A percentile compares a stretch with the other conserved stretches of the same genome.
phyloP scores from a whole-genome alignment of 2,888 invertebrate genomes.

The Caenorhabditis sp. region DNA sequence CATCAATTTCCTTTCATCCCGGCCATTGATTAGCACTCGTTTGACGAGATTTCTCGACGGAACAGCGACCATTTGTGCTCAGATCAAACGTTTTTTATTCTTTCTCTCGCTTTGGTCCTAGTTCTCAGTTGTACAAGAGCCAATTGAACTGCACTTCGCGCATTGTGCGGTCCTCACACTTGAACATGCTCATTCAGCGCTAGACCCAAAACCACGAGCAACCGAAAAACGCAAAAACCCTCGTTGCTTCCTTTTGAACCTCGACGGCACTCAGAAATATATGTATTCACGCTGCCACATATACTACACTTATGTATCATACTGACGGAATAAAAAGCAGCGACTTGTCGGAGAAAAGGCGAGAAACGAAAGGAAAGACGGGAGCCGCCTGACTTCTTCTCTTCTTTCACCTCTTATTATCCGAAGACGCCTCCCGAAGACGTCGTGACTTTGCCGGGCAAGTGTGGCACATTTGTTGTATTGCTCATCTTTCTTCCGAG shows the following conservation, averaged over 20 bases:
- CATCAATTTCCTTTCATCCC: neutral
- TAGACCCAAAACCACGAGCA: too few species aligned
- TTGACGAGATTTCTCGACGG: neutral
- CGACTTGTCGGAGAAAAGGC: constrained; percentile 22
- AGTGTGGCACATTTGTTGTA: constrained; percentile 7
- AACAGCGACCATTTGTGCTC: neutral
- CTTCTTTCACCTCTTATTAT: constrained; percentile 60
- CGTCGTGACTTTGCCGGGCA: neutral
- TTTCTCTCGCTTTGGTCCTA: neutral
- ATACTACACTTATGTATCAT: constrained; percentile 54
- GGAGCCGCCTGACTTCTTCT: constrained; percentile 51
- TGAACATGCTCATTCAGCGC: too few species aligned
- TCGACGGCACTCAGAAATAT: constrained; percentile 24
- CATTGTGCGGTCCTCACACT: constrained; percentile 22
- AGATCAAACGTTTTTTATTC: neutral
- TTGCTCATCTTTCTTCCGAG: constrained; percentile 2
- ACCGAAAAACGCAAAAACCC: neutral
- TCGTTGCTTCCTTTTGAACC: neutral
- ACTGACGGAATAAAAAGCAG: constrained; percentile 47
- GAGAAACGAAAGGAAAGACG: constrained; percentile 22
- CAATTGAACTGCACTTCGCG: constrained; percentile 34
- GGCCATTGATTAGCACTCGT: neutral
- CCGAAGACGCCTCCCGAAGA: constrained; percentile 3
- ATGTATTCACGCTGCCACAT: constrained; percentile 50
- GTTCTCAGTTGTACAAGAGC: constrained; percentile 3